Evolutionary conservation across 2,888 invertebrate genomes (phyloP), one percentile per base, ranked within the genome.

Genomic region (Metacarcinus magister): DNA sequence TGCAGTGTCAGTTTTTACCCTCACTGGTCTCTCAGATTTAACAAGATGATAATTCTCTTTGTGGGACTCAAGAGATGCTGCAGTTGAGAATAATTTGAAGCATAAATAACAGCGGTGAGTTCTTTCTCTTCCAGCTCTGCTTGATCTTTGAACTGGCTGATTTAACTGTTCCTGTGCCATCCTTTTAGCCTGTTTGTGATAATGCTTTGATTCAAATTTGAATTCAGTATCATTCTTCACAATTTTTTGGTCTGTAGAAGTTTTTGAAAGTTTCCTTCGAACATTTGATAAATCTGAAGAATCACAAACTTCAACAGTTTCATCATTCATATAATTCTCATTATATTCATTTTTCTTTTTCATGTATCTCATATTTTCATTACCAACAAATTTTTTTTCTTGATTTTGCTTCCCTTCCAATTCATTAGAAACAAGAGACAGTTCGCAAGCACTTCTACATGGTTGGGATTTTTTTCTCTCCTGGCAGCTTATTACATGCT

Each of bases 101-200:
- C 96, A 96, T 19, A 96, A 54, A 13, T 96, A 96, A 67, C 96
- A 96, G 28, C 96, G 93, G n/a, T 96, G 96, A 23, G 96, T 92
- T 92, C 96, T 92, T 19, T 95, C 94, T 46, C 96, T 75, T 4
- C 95, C 93, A 44, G 13, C 32, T 60, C 94, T 16, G 10, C 48
- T 89, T 8, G 13, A 75, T 75, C 94, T 28, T 28, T 82, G 46
- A n/a, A 13, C 43, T 16, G 89, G 43, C 44, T n/a, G 32, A 32
- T 67, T 60, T 82, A 87, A 13, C 10, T 94, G 91, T 32, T 94
- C 91, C 28, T 5, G 16, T 5, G 67, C 92, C 94, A 96, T 67
- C 92, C 93, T 94, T 60, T 95, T 60, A 0, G 95, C 93, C 44
- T 96, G 96, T 28, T 93, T 87, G 46, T 43, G 19, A 46, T 95